phyloP scores from a whole-genome alignment of 1,140 invertebrate species.

The Drosophila insularis region DNA sequence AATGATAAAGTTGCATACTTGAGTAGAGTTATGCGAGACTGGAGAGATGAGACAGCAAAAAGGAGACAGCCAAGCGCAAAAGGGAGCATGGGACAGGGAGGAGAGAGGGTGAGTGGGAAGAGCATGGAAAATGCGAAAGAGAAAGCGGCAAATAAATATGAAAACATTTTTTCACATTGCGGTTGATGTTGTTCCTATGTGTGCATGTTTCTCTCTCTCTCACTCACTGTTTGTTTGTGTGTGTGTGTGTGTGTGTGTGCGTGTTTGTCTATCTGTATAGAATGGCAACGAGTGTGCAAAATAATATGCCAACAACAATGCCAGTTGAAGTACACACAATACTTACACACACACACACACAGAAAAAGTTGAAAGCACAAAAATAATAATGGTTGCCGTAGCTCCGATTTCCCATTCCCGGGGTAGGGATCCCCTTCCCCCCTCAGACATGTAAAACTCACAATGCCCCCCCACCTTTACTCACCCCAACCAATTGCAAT shows the following conservation, averaged over 20 bases:
- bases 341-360: slow-evolving; percentile 26
- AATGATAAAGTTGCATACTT: slow-evolving; percentile 82
- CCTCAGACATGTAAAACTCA: slow-evolving; percentile 39
- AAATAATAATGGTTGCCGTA: slow-evolving; percentile 5
- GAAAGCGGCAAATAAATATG: slow-evolving; percentile 74
- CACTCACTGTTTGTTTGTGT: slow-evolving; percentile 29
- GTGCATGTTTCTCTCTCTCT: slow-evolving; percentile 24
- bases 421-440: background rate
- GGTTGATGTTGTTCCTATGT: slow-evolving; percentile 40
- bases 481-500: background rate
- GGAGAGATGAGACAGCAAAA: slow-evolving; percentile 9
- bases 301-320: slow-evolving; percentile 75
- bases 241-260: slow-evolving; percentile 33
- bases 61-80: background rate
- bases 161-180: slow-evolving; percentile 74
- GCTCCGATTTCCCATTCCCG: background rate
- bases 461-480: background rate
- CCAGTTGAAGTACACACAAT: slow-evolving; percentile 56
- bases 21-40: slow-evolving; percentile 77
- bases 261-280: slow-evolving; percentile 24
- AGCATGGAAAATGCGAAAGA: slow-evolving; percentile 1
- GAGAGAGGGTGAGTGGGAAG: background rate
- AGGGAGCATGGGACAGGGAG: background rate
- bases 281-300: slow-evolving; percentile 71
- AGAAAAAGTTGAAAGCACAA: slow-evolving; percentile 34